Conservation (phyloP, 92 coral and sea anemone genomes). For the Diadumene lineata region DNA sequence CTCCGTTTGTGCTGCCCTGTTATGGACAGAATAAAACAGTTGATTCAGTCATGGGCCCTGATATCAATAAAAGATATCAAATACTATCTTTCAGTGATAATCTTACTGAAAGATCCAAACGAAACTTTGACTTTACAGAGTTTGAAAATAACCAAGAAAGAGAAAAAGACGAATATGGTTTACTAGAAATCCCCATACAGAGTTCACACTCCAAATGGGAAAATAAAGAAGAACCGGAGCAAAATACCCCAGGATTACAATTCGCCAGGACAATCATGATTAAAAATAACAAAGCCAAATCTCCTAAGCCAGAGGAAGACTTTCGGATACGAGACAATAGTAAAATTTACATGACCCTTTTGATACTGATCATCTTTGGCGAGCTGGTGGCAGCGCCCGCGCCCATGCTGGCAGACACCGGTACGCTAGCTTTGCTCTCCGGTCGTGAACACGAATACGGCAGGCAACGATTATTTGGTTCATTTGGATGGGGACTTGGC, state of each 20-base stretch:
- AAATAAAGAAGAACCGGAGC: background rate
- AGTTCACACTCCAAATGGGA: background rate
- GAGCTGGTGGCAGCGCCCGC: conserved; percentile 89
- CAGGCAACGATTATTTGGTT: conserved; percentile 75
- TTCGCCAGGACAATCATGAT: conserved; percentile 41
- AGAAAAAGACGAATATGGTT: too few species aligned
- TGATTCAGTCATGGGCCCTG: background rate
- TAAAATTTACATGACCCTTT: conserved; percentile 63
- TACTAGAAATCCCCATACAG: too few species aligned
- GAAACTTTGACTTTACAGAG: too few species aligned
- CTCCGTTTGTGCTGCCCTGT: conserved; percentile 82
- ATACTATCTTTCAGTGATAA: background rate
- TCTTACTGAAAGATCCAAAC: background rate
- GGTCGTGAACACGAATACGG: conserved; percentile 86
- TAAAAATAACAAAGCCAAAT: conserved; percentile 54
- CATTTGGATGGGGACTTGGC: conserved; percentile 86
- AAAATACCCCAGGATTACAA: background rate
- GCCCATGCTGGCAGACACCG: conserved; percentile 83
- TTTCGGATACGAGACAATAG: conserved; percentile 75
- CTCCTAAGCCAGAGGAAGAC: conserved; percentile 65
- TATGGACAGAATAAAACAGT: conserved; percentile 47
- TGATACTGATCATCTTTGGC: conserved; percentile 73
- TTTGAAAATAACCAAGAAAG: background rate
- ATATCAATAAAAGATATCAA: background rate
- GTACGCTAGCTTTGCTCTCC: conserved; percentile 59